Evolutionary conservation across 2,888 invertebrate genomes (phyloP), one percentile per base, ranked within the genome.

Genomic region (Meloe dianella): DNA sequence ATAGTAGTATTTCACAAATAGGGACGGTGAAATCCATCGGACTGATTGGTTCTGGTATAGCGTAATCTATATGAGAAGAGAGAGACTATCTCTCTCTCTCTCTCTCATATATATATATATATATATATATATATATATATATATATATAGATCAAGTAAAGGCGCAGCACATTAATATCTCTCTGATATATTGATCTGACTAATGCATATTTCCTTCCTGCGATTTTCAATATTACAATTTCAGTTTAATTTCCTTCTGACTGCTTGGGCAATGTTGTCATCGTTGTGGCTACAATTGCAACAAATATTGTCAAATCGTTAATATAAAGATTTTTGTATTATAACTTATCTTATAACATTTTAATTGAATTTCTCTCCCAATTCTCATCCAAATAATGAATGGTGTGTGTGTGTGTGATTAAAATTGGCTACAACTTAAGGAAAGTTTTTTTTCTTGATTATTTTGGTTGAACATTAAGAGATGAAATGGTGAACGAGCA

Each of bases 161-260:
- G 76, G 77, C 73, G 75, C 73, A 70, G 72, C 73, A 74, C 75
- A 78, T 79, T 79, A 79, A 79, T 79, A 79, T 79, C 77, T 76
- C 75, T 77, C 41, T 17, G 77, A 75, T 75, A 76, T 79, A 79
- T 78, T 77, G 79, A 79, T 80, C 79, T 78, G 74, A 73, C 76
- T 78, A 78, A 79, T 79, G 78, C 76, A 79, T 77, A 78, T 79
- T 77, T 78, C 73, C 75, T 72, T 69, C 68, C 74, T 69, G 67
- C 74, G 76, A 76, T 78, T 77, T 77, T 76, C 73, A 74, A 78
- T 78, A 78, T 77, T 77, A 76, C 75, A 73, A 78, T 79, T 77
- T 75, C 73, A 72, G 74, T 75, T 76, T 77, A 76, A 78, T 78
- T 78, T 78, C 75, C 77, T 75, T 69, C 67, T 71, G 73, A 71